Conservation (phyloP, 2,888 invertebrate genomes). For the Tholera decimalis region DNA sequence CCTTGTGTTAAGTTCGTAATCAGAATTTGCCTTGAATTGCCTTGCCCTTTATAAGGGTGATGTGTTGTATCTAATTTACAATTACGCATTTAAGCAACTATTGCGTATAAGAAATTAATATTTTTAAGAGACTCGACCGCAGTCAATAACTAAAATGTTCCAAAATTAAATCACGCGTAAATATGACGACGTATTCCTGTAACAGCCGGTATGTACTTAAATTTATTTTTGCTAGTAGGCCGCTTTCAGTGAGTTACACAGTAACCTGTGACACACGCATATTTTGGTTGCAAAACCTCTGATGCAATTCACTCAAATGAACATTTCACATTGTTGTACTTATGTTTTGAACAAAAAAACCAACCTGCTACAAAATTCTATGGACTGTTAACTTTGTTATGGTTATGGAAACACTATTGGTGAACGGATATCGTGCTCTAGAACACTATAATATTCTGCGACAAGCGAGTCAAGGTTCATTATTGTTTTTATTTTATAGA, state of each 20-base stretch:
- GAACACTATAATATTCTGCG: conserved; percentile 49
- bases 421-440: conserved; percentile 70
- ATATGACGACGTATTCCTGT: too few relatives aligned
- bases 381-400: conserved; percentile 53
- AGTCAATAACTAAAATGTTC: too few relatives aligned
- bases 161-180: too few relatives aligned
- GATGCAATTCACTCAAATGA: conserved; percentile 34
- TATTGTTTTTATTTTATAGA: conserved; percentile 42
- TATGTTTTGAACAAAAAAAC: conserved; percentile 43
- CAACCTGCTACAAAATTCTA: conserved; percentile 33
- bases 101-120: too few relatives aligned
- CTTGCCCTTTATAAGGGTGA: too few relatives aligned
- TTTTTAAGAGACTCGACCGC: too few relatives aligned
- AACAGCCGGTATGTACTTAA: too few relatives aligned
- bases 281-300: conserved; percentile 33
- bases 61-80: too few relatives aligned
- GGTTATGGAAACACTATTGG: conserved; percentile 54
- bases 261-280: conserved; percentile 20
- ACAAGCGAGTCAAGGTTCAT: conserved; percentile 53
- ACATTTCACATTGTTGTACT: conserved; percentile 45
- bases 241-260: conserved; percentile 12
- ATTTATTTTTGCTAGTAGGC: too few relatives aligned
- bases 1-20: conserved; percentile 6
- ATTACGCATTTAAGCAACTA: too few relatives aligned
- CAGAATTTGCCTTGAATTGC: too few relatives aligned